Conservation (phyloP, 2,888 invertebrate species). For the Parnassius smintheus region DNA sequence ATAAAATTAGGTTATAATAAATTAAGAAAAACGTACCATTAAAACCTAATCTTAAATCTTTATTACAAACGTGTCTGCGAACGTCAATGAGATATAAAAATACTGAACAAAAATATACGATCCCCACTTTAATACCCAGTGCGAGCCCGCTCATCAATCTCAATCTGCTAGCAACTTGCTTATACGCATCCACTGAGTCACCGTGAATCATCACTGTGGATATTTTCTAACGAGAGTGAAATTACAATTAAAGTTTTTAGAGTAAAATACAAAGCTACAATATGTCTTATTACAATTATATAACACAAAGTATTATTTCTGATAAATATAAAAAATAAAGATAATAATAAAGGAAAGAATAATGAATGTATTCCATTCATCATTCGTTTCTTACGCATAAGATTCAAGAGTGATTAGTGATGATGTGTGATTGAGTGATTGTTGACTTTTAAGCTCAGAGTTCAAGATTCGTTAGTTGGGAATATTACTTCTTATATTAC, state of each 20-base stretch:
- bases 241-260: no score
- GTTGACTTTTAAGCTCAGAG: constrained; percentile 14
- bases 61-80: constrained; percentile 13
- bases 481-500: not conserved
- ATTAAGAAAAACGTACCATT: no score
- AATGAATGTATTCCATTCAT: not conserved
- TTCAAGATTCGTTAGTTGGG: constrained; percentile 6
- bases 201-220: constrained; percentile 42
- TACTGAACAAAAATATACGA: constrained; percentile 23
- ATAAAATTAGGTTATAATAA: no score
- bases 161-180: constrained; percentile 49
- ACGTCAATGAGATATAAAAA: constrained; percentile 17
- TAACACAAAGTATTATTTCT: no score
- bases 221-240: not conserved
- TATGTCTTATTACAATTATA: no score
- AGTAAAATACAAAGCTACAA: no score
- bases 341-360: no score
- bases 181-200: constrained; percentile 46
- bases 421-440: constrained; percentile 11
- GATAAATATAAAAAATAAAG: no score
- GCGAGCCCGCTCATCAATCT: constrained; percentile 53
- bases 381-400: constrained; percentile 1
- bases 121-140: constrained; percentile 15
- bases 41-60: constrained; percentile 6
- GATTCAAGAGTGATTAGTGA: constrained; percentile 10